A percentile compares a stretch with the other conserved stretches of the same genome.
Evolutionary conservation across 2,113 vertebrate genomes (phyloP).

Genomic region (Cyanoderma ruficeps): DNA sequence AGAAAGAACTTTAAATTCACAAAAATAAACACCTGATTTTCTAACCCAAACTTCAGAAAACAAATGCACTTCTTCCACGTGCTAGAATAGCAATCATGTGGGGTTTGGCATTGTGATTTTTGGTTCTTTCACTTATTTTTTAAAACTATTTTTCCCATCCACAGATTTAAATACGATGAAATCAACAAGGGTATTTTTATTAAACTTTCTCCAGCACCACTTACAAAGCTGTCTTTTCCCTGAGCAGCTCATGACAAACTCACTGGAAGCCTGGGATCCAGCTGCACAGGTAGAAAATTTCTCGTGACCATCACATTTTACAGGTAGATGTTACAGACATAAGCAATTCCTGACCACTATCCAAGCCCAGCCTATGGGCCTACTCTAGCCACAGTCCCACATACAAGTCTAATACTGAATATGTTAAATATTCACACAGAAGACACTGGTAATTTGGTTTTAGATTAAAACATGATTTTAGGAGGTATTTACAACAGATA

Average conservation of each 20-base stretch:
- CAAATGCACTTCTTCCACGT: neutral
- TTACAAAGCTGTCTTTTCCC: neutral
- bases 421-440: neutral
- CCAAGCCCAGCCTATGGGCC: neutral
- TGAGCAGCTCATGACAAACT: neutral
- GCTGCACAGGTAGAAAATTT: neutral
- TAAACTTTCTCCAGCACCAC: neutral
- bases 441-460: neutral
- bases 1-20: neutral
- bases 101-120: accelerated
- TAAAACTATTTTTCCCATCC: neutral
- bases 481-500: neutral
- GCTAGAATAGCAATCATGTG: neutral
- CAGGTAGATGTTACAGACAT: neutral
- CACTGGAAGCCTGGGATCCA: neutral
- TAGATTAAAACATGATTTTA: neutral
- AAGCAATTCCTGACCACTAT: neutral
- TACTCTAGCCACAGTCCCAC: accelerated
- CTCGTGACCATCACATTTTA: neutral
- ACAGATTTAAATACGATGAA: neutral
- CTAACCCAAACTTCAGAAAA: neutral
- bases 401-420: neutral
- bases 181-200: neutral
- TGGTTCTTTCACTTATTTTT: neutral
- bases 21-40: neutral